These are phyloP conservation scores for Branchellion lobata DNA, from an alignment of 2,888 invertebrate species.

Conservation along the genomic window DNA sequence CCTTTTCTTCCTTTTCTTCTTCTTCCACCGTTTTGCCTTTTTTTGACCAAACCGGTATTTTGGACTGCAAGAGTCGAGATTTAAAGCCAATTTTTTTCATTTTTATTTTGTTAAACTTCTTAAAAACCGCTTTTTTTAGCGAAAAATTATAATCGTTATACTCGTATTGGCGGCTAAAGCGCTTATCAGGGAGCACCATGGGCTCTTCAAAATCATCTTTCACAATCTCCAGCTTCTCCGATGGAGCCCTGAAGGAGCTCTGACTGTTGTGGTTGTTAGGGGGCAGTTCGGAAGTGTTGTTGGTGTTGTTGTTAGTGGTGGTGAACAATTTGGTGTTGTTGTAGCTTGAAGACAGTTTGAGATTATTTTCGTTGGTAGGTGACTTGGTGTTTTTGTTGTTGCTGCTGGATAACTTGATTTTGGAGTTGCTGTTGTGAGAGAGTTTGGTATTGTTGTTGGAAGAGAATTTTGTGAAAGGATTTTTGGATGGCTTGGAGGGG, in stretches of 20 bases:
- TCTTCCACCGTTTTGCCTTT: not conserved
- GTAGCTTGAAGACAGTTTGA: too few species aligned
- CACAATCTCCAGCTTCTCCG: not conserved
- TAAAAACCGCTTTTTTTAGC: constrained; percentile 1
- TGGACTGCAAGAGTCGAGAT: not conserved
- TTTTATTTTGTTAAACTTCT: not conserved
- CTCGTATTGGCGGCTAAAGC: not conserved
- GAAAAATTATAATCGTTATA: too few species aligned
- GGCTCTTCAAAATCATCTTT: not conserved
- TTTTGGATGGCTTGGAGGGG: too few species aligned
- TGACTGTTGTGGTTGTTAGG: constrained; percentile 6
- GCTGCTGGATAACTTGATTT: too few species aligned
- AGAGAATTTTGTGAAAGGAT: too few species aligned
- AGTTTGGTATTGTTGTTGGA: too few species aligned
- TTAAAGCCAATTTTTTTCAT: not conserved
- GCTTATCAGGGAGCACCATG: not conserved
- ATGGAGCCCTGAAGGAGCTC: not conserved
- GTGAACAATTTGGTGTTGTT: too few species aligned
- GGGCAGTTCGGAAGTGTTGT: too few species aligned
- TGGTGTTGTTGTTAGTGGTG: too few species aligned
- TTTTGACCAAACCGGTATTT: constrained; percentile 5
- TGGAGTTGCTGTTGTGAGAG: too few species aligned
- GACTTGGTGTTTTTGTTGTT: too few species aligned
- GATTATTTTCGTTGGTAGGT: too few species aligned
- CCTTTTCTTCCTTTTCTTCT: not conserved